Evolutionary conservation across 1,140 invertebrate genomes (phyloP).

Genomic region (Musca vetustissima): DNA sequence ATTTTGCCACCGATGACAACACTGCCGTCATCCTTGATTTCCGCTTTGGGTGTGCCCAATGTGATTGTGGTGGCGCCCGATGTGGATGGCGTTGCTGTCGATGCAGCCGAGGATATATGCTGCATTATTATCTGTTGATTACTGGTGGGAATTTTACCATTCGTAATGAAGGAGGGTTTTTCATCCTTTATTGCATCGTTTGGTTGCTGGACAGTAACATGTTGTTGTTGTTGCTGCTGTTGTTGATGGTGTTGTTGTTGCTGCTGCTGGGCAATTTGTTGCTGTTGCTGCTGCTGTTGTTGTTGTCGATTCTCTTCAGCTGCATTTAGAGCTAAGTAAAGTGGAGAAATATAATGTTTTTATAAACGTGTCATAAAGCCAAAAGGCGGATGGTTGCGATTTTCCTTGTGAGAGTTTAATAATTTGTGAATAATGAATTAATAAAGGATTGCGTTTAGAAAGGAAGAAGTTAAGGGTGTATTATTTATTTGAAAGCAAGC

Average conservation of each 20-base stretch:
- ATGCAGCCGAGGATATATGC: conserved; percentile 45
- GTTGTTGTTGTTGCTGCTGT: conserved; percentile 27
- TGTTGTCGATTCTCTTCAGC: conserved; percentile 29
- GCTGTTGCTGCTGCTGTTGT: conserved; percentile 21
- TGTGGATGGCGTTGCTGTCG: conserved; percentile 36
- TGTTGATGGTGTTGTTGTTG: conserved; percentile 28
- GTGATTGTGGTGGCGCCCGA: conserved; percentile 20
- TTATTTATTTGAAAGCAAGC: too few species aligned
- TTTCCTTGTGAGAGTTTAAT: too few species aligned
- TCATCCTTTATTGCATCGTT: conserved; percentile 29
- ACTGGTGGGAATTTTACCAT: conserved; percentile 30
- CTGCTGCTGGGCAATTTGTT: conserved; percentile 14
- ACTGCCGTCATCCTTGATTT: conserved; percentile 27
- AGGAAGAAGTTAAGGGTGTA: too few species aligned
- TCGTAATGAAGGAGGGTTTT: conserved; percentile 30
- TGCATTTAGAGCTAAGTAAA: conserved; percentile 17
- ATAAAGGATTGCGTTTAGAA: too few species aligned
- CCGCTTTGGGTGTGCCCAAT: conserved; percentile 26
- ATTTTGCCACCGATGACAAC: conserved; percentile 24
- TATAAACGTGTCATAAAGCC: too few species aligned
- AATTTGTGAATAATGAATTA: too few species aligned
- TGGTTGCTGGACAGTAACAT: conserved; percentile 23
- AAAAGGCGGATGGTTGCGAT: too few species aligned
- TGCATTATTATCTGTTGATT: conserved; percentile 42
- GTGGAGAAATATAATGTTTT: too few species aligned